Conservation (phyloP, 2,888 invertebrate genomes). For the Schizotus pectinicornis region DNA sequence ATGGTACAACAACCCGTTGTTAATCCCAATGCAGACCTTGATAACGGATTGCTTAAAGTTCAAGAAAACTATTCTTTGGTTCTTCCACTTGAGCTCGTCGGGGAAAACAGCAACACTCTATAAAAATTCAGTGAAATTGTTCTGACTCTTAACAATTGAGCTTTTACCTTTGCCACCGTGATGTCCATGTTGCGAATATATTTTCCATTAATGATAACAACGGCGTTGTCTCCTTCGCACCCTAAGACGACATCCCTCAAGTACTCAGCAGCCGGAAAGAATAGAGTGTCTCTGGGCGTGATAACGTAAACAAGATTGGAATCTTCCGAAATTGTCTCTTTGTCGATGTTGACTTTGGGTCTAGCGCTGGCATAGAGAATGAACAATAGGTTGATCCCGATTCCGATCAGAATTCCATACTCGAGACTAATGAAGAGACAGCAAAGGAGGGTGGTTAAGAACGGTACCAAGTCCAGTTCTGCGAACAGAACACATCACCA, state of each 20-base stretch:
- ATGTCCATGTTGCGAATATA: slow-evolving; percentile 66
- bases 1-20: background rate
- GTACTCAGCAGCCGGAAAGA: slow-evolving; percentile 84
- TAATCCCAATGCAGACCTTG: background rate
- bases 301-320: slow-evolving; percentile 59
- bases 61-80: slow-evolving; percentile 9
- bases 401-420: slow-evolving; percentile 69
- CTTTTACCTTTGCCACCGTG: slow-evolving; percentile 65
- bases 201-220: slow-evolving; percentile 61
- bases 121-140: background rate
- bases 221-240: slow-evolving; percentile 37
- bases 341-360: slow-evolving; percentile 54
- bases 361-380: slow-evolving; percentile 63
- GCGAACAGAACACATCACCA: slow-evolving; percentile 43
- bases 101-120: slow-evolving; percentile 17
- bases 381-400: slow-evolving; percentile 60
- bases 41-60: slow-evolving; percentile 11
- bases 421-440: slow-evolving; percentile 68
- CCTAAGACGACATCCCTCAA: slow-evolving; percentile 62
- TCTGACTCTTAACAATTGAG: background rate
- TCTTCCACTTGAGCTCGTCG: slow-evolving; percentile 4
- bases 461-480: slow-evolving; percentile 67
- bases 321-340: slow-evolving; percentile 50
- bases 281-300: slow-evolving; percentile 72
- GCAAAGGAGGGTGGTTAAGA: slow-evolving; percentile 63